Evolutionary conservation across 30 jellyfish, hydroid and myxozoan genomes (phyloP).

Genomic region (Haliclystus octoradiatus): DNA sequence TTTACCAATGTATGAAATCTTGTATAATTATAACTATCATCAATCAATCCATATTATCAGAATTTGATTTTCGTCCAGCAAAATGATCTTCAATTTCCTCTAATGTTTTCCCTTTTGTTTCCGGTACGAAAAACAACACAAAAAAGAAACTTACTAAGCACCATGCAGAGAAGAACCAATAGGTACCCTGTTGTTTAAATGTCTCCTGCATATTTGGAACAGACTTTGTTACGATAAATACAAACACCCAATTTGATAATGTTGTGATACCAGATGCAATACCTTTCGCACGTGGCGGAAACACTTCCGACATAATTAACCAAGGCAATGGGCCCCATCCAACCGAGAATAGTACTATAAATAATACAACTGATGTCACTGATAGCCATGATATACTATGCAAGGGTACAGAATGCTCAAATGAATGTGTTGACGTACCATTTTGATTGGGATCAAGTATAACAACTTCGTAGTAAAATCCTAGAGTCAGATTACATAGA

Average conservation of each 20-base stretch:
- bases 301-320: slow-evolving; percentile 15
- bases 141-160: background rate
- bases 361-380: background rate
- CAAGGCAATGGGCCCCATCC: slow-evolving; percentile 32
- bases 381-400: background rate
- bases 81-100: background rate
- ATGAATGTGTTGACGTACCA: slow-evolving; percentile 1
- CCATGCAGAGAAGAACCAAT: slow-evolving; percentile 7
- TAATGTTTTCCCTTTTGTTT: background rate
- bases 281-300: slow-evolving; percentile 12
- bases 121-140: background rate
- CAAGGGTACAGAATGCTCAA: background rate
- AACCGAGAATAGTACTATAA: slow-evolving; percentile 3
- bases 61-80: background rate
- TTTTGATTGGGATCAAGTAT: slow-evolving; percentile 4
- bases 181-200: background rate
- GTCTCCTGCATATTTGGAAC: background rate
- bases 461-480: slow-evolving; percentile 62
- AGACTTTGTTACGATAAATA: slow-evolving; percentile 1
- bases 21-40: no score
- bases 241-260: background rate
- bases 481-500: slow-evolving; percentile 51
- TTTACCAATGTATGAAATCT: no score
- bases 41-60: background rate
- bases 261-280: background rate